These are phyloP conservation scores for Cecropterus lyciades DNA, from an alignment of 1,140 invertebrate genomes.

Conservation along the genomic window DNA sequence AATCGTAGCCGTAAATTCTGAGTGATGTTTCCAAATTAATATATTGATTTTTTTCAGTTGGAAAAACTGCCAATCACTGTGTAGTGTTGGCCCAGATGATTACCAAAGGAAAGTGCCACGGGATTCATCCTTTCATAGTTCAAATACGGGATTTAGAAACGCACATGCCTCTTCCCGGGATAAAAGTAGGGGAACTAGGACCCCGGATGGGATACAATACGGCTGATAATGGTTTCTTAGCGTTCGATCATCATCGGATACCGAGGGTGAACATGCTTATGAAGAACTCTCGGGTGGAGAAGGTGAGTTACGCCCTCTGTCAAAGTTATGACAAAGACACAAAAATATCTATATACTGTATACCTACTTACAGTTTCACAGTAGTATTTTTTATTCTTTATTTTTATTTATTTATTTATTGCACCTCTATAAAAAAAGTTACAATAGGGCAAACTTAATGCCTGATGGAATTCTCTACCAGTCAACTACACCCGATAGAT, in stretches of 20 bases:
- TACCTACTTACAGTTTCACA: too few relatives aligned
- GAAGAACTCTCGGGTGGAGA: constrained; percentile 93
- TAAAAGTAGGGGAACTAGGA: constrained; percentile 97
- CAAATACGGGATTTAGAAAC: constrained; percentile 94
- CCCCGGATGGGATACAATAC: constrained; percentile 95
- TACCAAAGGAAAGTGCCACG: constrained; percentile 92
- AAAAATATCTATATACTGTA: too few relatives aligned
- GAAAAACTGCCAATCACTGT: constrained; percentile 96
- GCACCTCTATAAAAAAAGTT: too few relatives aligned
- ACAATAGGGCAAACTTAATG: too few relatives aligned
- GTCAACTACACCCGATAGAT: too few relatives aligned
- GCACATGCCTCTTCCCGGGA: constrained; percentile 93
- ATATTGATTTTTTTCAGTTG: constrained; percentile 86
- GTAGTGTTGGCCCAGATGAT: constrained; percentile 95
- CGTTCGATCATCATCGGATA: constrained; percentile 93
- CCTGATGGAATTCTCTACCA: too few relatives aligned
- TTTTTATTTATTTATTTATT: too few relatives aligned
- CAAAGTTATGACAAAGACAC: too few relatives aligned
- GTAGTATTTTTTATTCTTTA: too few relatives aligned
- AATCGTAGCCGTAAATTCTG: too few relatives aligned
- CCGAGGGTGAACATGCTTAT: constrained; percentile 96
- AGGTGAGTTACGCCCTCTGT: too few relatives aligned
- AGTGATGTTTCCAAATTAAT: too few relatives aligned
- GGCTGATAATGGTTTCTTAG: constrained; percentile 96
- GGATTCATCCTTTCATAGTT: constrained; percentile 96